These are phyloP conservation scores for Drosophila truncata DNA, from an alignment of 1,140 invertebrate species.

Conservation along the genomic window DNA sequence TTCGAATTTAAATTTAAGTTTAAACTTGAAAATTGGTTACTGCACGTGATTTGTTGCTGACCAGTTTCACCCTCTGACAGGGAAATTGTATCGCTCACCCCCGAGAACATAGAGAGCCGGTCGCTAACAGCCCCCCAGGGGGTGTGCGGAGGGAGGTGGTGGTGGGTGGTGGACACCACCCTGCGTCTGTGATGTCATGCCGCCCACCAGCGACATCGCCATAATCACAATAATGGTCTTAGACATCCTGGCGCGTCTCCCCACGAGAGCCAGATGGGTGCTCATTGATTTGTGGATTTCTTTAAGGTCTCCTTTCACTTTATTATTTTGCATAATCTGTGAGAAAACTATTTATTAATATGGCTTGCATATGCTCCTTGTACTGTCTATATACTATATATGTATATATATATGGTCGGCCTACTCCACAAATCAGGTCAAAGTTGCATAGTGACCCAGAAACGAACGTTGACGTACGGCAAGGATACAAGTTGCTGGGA, in stretches of 20 bases:
- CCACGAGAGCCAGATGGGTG: conserved; percentile 10
- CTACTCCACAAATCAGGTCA: conserved; percentile 72
- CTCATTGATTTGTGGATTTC: conserved; percentile 43
- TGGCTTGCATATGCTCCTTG: conserved; percentile 9
- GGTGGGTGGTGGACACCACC: neutral
- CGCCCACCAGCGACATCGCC: conserved; percentile 48
- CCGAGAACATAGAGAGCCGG: conserved; percentile 55
- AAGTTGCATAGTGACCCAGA: conserved; percentile 77
- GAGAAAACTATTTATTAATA: conserved; percentile 8
- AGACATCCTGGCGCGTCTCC: conserved; percentile 68
- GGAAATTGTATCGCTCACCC: conserved; percentile 43
- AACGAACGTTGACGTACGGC: conserved; percentile 62
- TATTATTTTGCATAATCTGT: conserved; percentile 31
- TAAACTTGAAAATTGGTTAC: neutral
- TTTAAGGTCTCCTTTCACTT: neutral
- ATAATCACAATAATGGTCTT: conserved; percentile 73
- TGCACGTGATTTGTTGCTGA: conserved; percentile 66
- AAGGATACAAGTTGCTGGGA: conserved; percentile 48
- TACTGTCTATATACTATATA: conserved; percentile 1
- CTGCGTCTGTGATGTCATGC: conserved; percentile 69
- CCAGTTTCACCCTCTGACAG: conserved; percentile 43
- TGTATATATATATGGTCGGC: conserved; percentile 6
- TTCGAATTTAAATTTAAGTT: neutral
- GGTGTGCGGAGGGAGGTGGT: conserved; percentile 6
- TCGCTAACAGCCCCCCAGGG: conserved; percentile 47